Evolutionary conservation across 2,113 vertebrate species (phyloP), one percentile per base, ranked within the genome.

Genomic region (Tichodroma muraria): DNA sequence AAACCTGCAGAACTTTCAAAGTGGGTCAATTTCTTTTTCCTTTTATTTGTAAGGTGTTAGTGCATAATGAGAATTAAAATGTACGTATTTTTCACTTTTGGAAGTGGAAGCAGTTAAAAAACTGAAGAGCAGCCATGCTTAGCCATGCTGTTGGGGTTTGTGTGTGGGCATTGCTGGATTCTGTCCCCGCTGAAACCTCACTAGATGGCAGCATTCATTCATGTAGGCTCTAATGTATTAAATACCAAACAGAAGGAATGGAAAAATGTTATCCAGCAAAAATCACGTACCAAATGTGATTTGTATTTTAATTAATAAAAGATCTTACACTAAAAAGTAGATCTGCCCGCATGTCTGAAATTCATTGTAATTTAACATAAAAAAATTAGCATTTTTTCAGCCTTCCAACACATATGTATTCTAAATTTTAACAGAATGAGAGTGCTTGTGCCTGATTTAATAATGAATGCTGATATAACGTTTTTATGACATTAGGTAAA

Each of bases 151-250:
- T 16, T 19, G 27, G 10, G 8, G 2, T 47, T 64, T 57, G 10
- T 9, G 15, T 5, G 13, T 4, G 28, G 35, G 6, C 1, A 3
- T 22, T 31, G 10, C 42, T 56, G 52, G 24, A 17, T 18, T 31
- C 33, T 38, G 30, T 22, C 23, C 11, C 28, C 15, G 2, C 13
- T 70, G 47, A 83, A 64, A 38, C 54, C 50, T 84, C 97, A 92
- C 88, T 96, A 97, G 97, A 90, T 97, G 97, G 97, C 96, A 97
- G 93, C 94, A 75, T 95, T 92, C 71, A 70, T 85, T 88, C 94
- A 27, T 18, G 80, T 28, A 89, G 81, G 13, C 44, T 40, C 22
- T 22, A 16, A 19, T 14, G 5, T 1, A 15, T 17, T 19, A 40
- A 14, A 20, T 9, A 15, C 22, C 31, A n/a, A 33, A 35, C 27